These are phyloP conservation scores for Axis porcinus DNA, from an alignment of 2,113 vertebrate genomes.

Conservation along the genomic window DNA sequence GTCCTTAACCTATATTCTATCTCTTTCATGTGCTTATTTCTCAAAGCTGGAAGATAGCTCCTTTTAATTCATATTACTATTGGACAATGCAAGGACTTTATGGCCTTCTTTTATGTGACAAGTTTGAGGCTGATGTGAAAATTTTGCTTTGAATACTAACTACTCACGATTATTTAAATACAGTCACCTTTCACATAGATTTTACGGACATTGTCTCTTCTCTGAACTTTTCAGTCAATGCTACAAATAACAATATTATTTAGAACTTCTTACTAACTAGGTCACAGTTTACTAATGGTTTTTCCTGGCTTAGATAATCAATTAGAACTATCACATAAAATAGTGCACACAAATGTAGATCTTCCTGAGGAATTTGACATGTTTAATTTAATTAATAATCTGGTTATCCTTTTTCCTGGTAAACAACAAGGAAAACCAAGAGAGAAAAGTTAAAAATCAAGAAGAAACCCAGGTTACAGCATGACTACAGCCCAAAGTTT, in stretches of 20 bases:
- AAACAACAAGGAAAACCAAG: background rate
- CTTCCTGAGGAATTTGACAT: background rate
- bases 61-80: background rate
- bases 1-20: background rate
- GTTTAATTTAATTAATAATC: background rate
- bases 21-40: background rate
- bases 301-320: background rate
- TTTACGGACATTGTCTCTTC: background rate
- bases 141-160: background rate
- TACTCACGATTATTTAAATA: background rate
- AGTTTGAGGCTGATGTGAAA: background rate
- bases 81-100: background rate
- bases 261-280: background rate
- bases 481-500: background rate
- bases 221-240: background rate
- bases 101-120: background rate
- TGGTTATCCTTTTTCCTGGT: background rate
- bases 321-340: background rate
- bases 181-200: background rate
- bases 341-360: background rate
- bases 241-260: background rate
- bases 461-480: fast-evolving
- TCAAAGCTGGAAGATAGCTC: background rate
- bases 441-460: background rate
- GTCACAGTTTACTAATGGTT: background rate